phyloP scores from a whole-genome alignment of 1,140 invertebrate species.

The Cherax quadricarinatus region DNA sequence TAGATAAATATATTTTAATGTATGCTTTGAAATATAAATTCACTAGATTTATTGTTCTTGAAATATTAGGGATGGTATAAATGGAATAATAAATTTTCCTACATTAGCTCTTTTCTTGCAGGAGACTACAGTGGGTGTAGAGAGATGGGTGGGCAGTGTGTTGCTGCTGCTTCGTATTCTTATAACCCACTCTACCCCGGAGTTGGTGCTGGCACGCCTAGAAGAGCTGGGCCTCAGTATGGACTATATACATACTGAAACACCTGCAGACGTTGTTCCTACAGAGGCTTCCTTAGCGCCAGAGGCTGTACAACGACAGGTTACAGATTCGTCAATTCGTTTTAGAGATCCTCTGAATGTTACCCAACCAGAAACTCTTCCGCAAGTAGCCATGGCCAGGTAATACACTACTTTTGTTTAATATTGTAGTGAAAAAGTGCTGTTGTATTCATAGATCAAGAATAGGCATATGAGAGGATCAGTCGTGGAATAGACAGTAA shows the following conservation, averaged over 20 bases:
- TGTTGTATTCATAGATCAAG: no score
- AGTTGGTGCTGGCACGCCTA: slow-evolving; percentile 80
- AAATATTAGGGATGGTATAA: no score
- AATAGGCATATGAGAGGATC: no score
- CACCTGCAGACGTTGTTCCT: slow-evolving; percentile 1
- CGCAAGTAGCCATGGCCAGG: slow-evolving; percentile 69
- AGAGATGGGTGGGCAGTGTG: slow-evolving; percentile 86
- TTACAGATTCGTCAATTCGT: slow-evolving; percentile 3
- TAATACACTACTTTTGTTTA: background rate
- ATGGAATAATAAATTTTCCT: background rate
- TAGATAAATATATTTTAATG: no score
- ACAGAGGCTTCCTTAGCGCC: background rate
- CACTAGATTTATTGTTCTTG: background rate
- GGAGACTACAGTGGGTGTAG: slow-evolving; percentile 73
- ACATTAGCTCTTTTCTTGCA: slow-evolving; percentile 60
- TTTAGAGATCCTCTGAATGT: slow-evolving; percentile 71
- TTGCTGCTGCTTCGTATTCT: slow-evolving; percentile 82
- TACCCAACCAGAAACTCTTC: slow-evolving; percentile 59
- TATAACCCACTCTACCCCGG: slow-evolving; percentile 85
- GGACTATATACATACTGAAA: slow-evolving; percentile 63
- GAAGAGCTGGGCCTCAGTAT: slow-evolving; percentile 78
- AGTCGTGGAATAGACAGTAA: no score
- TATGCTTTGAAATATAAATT: background rate
- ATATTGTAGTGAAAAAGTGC: background rate
- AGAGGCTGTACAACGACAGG: background rate